Conservation (phyloP, 2,888 invertebrate genomes). For the Terebella lapidaria region DNA sequence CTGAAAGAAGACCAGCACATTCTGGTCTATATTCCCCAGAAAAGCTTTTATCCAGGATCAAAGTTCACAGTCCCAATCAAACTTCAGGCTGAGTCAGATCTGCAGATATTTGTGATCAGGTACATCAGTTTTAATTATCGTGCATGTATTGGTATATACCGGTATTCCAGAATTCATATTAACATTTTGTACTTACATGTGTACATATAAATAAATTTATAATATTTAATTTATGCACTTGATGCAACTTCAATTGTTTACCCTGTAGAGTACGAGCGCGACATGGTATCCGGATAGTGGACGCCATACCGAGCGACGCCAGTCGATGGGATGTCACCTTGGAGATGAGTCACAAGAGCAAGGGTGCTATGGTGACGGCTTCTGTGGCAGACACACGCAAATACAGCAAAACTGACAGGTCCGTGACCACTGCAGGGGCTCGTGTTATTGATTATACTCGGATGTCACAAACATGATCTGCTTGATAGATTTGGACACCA, state of each 20-base stretch:
- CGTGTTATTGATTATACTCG: too few relatives aligned
- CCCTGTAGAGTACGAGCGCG: constrained; percentile 76
- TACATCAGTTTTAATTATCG: constrained; percentile 53
- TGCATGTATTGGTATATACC: background rate
- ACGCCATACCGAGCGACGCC: constrained; percentile 68
- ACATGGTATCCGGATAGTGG: constrained; percentile 77
- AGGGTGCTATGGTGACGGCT: constrained; percentile 83
- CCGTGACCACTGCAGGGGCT: too few relatives aligned
- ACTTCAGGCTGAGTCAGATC: constrained; percentile 57
- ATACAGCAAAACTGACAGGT: constrained; percentile 39
- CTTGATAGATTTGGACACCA: too few relatives aligned
- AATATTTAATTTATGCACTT: background rate
- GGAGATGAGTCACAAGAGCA: constrained; percentile 79
- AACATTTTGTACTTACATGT: too few relatives aligned
- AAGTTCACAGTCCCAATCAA: constrained; percentile 87
- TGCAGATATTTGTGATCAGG: constrained; percentile 79
- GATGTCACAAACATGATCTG: too few relatives aligned
- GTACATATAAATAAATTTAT: too few relatives aligned
- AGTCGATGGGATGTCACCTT: constrained; percentile 83
- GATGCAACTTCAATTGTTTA: background rate
- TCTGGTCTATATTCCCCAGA: constrained; percentile 79
- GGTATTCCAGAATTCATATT: too few relatives aligned
- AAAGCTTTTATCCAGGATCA: constrained; percentile 82
- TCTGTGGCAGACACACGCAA: constrained; percentile 38
- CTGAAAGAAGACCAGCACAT: constrained; percentile 77